Conservation (phyloP, 2,113 vertebrate species). For the Mixornis gularis region DNA sequence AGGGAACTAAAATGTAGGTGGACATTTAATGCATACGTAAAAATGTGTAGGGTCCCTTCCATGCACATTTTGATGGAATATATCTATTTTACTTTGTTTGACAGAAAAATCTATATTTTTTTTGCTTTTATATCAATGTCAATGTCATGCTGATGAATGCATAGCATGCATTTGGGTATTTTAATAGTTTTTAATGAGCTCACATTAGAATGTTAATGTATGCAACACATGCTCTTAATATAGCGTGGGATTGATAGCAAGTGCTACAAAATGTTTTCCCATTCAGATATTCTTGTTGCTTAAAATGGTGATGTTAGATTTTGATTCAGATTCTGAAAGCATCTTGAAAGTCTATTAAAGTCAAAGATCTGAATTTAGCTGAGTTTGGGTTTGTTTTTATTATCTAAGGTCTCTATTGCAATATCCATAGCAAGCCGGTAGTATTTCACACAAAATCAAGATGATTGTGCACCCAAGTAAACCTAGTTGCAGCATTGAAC, state of each 20-base stretch:
- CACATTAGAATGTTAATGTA: neutral
- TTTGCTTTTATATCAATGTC: neutral
- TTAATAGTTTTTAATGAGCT: neutral
- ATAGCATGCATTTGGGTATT: neutral
- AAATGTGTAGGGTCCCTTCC: neutral
- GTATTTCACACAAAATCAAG: neutral
- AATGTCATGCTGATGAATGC: neutral
- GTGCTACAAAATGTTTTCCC: neutral
- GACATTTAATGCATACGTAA: neutral
- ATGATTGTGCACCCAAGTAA: neutral
- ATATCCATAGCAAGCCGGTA: neutral
- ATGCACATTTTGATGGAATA: rapidly evolving
- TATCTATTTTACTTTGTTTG: neutral
- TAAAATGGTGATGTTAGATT: neutral
- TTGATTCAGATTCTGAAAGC: neutral
- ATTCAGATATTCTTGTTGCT: neutral
- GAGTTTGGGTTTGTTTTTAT: neutral
- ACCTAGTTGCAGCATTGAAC: neutral
- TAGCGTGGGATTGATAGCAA: neutral
- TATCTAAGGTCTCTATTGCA: neutral
- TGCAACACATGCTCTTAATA: neutral
- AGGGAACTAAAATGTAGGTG: neutral
- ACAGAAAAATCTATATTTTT: neutral
- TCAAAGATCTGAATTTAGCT: neutral
- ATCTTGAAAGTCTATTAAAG: neutral